A percentile compares a stretch with the other conserved stretches of the same genome.
Evolutionary conservation across 2,113 vertebrate genomes (phyloP).

Genomic region (Mesitornis unicolor): DNA sequence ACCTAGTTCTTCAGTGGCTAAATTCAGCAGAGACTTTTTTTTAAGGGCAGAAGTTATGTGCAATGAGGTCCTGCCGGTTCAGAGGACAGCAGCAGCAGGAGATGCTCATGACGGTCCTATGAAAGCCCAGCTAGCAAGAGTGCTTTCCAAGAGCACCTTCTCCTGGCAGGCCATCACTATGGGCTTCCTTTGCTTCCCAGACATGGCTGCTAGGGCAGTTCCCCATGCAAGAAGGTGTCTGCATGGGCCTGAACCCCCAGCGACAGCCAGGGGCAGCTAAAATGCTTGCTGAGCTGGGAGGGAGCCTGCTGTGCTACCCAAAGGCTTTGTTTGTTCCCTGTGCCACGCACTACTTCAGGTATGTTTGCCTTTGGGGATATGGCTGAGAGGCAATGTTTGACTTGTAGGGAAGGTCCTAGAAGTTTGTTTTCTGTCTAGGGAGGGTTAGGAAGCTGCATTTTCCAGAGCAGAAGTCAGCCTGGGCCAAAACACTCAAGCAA

Average conservation of each 20-base stretch:
- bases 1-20: background rate
- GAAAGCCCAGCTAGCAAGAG: rapidly evolving
- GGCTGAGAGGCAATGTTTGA: conserved; percentile 61
- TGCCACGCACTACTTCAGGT: background rate
- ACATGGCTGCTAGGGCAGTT: background rate
- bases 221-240: background rate
- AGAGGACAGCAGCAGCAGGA: background rate
- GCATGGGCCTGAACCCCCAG: background rate
- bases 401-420: conserved; percentile 56
- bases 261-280: background rate
- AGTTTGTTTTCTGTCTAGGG: background rate
- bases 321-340: conserved; percentile 2
- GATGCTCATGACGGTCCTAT: rapidly evolving
- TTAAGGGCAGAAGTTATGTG: background rate
- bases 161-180: background rate
- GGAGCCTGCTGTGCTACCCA: background rate
- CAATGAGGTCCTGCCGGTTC: background rate
- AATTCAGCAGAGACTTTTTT: background rate
- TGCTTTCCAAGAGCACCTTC: background rate
- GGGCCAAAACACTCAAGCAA: background rate
- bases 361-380: conserved; percentile 68
- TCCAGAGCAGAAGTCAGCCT: background rate
- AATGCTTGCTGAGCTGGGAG: background rate
- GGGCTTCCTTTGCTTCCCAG: background rate
- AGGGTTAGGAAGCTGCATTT: background rate